A percentile compares a stretch with the other conserved stretches of the same genome.
Evolutionary conservation across 1,140 invertebrate species (phyloP).

Genomic region (Trinorchestia longiramus): DNA sequence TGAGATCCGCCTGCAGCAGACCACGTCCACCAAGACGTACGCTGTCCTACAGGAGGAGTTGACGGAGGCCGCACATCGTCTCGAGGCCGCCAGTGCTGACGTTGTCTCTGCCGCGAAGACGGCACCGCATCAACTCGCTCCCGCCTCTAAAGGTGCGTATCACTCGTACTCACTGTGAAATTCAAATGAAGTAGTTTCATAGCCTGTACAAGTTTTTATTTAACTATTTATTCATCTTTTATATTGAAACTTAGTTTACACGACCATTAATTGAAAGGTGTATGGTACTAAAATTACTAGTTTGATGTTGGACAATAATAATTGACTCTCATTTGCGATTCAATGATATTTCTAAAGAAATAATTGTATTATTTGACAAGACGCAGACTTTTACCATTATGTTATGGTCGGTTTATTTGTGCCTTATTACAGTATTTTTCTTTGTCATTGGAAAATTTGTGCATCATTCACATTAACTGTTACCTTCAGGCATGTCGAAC

Average conservation of each 20-base stretch:
- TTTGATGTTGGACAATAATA: too few relatives aligned
- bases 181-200: too few relatives aligned
- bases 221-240: too few relatives aligned
- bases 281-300: too few relatives aligned
- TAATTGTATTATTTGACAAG: neutral
- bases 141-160: neutral
- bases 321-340: neutral
- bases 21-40: slow-evolving; percentile 78
- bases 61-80: slow-evolving; percentile 82
- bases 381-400: neutral
- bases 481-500: slow-evolving; percentile 69
- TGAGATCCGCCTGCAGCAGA: slow-evolving; percentile 63
- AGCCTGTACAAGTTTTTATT: too few relatives aligned
- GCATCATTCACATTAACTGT: neutral
- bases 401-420: neutral
- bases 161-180: neutral
- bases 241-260: too few relatives aligned
- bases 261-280: too few relatives aligned
- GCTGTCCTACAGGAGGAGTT: slow-evolving; percentile 88
- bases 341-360: neutral
- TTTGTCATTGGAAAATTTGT: neutral
- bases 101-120: neutral
- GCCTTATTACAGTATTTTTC: neutral
- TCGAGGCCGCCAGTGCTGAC: slow-evolving; percentile 80
- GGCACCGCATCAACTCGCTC: slow-evolving; percentile 11